Base-by-base conservation (phyloP, 2,888 invertebrate genomes). In the Carcina quercana region DNA sequence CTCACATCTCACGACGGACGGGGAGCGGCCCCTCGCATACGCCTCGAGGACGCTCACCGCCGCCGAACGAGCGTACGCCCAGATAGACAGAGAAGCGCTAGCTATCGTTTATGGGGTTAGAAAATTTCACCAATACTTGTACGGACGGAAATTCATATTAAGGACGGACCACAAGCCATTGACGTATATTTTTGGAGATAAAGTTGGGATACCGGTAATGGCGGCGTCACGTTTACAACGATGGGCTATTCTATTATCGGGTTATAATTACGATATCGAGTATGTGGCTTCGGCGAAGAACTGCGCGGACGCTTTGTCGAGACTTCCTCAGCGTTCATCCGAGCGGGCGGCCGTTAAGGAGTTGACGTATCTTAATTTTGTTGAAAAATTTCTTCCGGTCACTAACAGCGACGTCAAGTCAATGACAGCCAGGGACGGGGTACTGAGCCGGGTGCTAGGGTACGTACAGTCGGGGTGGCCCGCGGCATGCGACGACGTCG, bases 11-110 rank as follows among this genome's bases (percentile, higher is more conserved):
- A 15, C 20, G 14, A 14, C 20, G 13, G 20, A 8, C 6, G 43
- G 38, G 5, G 32, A 32, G 34, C 32, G 38, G 5, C 42, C 45
- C 3, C 19, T 45, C 3, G 38, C 38, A 0, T 43, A 34, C 14
- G 45, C 41, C 4, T 43, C 40, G 12, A 33, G 45, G 2, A 28
- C 38, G 14, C 28, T 45, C n/a, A 37, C 20, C 19, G 5, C 13
- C 1, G 38, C 45, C 5, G 45, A 45, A 11, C 30, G 30, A n/a
- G 15, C 10, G 1, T 44, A 44, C 21, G 24, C 37, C 1, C 44
- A 44, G n/a, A 35, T 41, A n/a, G 25, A 43, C 10, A 25, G 28
- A 12, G 40, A 40, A 13, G 38, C 40, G 1, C 11, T 42, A n/a
- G 28, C 31, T 7, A 37, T 34, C 4, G 5, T 22, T 7, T 22